Evolutionary conservation across 2,113 vertebrate species (phyloP), one percentile per base, ranked within the genome.

Genomic region (Cynopterus brachyotis): DNA sequence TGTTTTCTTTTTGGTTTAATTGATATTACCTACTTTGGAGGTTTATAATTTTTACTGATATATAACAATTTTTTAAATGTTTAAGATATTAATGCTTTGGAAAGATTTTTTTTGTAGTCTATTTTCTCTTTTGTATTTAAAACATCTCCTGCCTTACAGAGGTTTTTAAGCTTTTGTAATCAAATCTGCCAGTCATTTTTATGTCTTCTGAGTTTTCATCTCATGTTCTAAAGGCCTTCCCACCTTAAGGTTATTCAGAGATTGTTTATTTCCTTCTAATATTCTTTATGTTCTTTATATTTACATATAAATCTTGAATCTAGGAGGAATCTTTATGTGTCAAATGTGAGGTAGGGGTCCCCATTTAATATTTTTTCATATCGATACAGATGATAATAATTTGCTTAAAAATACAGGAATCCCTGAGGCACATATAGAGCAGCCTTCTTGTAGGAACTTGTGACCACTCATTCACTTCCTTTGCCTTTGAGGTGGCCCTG

Each of bases 1-100:
- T 83, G 47, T 72, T 85, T 78, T 73, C 42, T 92, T 92, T 94
- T 94, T 80, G 40, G 81, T 73, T 75, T 86, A 53, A 89, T 55
- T 72, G 8, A 55, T 81, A 76, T 55, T 93, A 93, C 50, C 37
- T 26, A 70, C 37, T 94, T 88, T 79, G 67, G 53, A 30, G 13
- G 16, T 40, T 91, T 94, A 87, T 89, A 35, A 50, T n/a, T 75
- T 94, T 85, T 84, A 67, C 42, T 88, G 30, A n/a, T 70, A 47
- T 24, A 32, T 40, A 70, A 75, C 66, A 53, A 64, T 50, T 59
- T 40, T 79, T 86, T 50, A 59, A 66, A 87, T 67, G 73, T 80
- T 81, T 81, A 81, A 73, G 62, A 80, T 79, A 84, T 70, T 78
- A 62, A 72, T 82, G 53, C 40, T 82, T 42, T 85, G 80, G 37